These are phyloP conservation scores for Stylophora pistillata DNA, from an alignment of 64 coral and sea anemone genomes.

Conservation along the genomic window DNA sequence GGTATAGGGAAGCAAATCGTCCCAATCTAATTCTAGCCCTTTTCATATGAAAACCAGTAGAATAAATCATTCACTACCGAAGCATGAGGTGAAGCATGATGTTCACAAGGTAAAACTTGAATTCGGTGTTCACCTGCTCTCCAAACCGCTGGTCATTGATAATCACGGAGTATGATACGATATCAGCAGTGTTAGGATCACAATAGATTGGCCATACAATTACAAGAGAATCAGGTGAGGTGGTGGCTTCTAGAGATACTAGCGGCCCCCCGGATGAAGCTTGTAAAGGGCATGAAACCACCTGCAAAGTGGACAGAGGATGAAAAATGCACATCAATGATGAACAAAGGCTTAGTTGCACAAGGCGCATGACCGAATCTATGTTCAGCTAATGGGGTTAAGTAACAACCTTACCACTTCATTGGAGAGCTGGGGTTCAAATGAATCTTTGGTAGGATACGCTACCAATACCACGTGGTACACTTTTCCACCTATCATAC, in stretches of 20 bases:
- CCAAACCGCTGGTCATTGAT: conserved; percentile 69
- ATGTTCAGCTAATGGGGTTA: no score
- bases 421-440: conserved; percentile 75
- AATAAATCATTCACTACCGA: no score
- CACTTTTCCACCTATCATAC: conserved; percentile 69
- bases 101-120: no score
- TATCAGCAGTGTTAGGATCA: conserved; percentile 1
- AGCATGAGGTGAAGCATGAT: no score
- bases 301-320: background rate
- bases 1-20: no score
- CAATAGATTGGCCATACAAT: conserved; percentile 63
- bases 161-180: conserved; percentile 41
- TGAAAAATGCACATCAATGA: background rate
- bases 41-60: no score
- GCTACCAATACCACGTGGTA: conserved; percentile 81
- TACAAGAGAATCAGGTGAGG: conserved; percentile 62
- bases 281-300: conserved; percentile 50
- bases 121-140: conserved; percentile 55
- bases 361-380: no score
- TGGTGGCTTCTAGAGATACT: conserved; percentile 67
- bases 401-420: conserved; percentile 59
- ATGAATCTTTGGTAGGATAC: conserved; percentile 55
- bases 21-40: no score
- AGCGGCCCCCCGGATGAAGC: conserved; percentile 72
- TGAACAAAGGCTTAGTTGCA: background rate